Conservation (phyloP, 1,140 invertebrate genomes). For the Drosophila mayri region DNA sequence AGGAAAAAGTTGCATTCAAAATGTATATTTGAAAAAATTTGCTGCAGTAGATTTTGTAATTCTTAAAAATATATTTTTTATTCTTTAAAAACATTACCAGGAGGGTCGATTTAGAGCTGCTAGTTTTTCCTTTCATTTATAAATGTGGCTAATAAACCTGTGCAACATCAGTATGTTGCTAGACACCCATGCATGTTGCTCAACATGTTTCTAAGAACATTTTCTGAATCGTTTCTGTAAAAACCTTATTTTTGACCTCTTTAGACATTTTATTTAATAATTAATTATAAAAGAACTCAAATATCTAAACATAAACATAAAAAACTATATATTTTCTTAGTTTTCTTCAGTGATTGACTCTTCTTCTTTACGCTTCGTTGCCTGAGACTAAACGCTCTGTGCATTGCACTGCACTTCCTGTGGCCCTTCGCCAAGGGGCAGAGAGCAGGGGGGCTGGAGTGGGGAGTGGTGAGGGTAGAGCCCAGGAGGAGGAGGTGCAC, state of each 20-base stretch:
- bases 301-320: neutral
- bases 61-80: neutral
- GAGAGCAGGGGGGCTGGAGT: neutral
- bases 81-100: neutral
- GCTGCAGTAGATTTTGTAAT: too few relatives aligned
- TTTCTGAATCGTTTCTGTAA: neutral
- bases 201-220: neutral
- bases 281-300: neutral
- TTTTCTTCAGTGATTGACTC: slow-evolving; percentile 10
- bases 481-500: too few relatives aligned
- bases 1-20: too few relatives aligned
- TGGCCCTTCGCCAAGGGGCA: slow-evolving; percentile 25
- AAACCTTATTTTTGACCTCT: neutral
- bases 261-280: neutral
- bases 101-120: neutral
- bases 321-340: neutral
- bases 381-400: slow-evolving; percentile 56
- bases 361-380: slow-evolving; percentile 47
- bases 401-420: slow-evolving; percentile 77
- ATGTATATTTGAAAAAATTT: neutral
- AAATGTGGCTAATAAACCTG: neutral
- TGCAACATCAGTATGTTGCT: neutral
- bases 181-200: neutral
- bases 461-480: neutral
- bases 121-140: too few relatives aligned